Conservation (phyloP, 2,888 invertebrate genomes). For the Dryobota labecula region DNA sequence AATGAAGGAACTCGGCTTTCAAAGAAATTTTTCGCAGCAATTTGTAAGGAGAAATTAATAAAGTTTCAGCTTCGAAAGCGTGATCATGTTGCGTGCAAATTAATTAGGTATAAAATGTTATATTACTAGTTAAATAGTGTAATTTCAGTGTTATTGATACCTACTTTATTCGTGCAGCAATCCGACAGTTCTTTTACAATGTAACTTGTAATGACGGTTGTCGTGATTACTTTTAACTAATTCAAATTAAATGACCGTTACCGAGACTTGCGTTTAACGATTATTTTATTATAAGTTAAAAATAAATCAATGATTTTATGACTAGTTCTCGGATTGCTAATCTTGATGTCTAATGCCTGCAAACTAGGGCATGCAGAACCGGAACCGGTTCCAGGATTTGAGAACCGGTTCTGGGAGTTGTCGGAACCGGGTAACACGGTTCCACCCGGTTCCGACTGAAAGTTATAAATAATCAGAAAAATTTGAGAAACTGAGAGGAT, state of each 20-base stretch:
- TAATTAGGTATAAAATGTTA: constrained; percentile 22
- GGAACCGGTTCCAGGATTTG: no score
- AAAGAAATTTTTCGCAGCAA: constrained; percentile 31
- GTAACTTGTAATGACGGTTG: constrained; percentile 3
- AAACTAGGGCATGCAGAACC: no score
- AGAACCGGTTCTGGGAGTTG: no score
- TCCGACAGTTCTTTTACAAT: constrained; percentile 10
- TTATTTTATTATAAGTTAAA: neutral
- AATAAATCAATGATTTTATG: neutral
- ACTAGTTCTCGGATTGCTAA: neutral
- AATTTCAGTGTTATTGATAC: constrained; percentile 20
- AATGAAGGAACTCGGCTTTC: constrained; percentile 30
- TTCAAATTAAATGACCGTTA: neutral
- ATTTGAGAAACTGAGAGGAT: no score
- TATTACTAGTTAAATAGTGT: neutral
- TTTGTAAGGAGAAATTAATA: constrained; percentile 38
- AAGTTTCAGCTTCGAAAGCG: constrained; percentile 9
- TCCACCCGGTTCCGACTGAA: no score
- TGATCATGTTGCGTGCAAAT: constrained; percentile 30
- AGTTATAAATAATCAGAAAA: no score
- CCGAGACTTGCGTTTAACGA: neutral
- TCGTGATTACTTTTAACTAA: neutral
- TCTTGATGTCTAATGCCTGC: constrained; percentile 8
- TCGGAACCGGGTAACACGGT: no score
- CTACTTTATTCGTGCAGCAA: constrained; percentile 10